Conservation (phyloP, 2,888 invertebrate species). For the Drosophila lacicola region DNA sequence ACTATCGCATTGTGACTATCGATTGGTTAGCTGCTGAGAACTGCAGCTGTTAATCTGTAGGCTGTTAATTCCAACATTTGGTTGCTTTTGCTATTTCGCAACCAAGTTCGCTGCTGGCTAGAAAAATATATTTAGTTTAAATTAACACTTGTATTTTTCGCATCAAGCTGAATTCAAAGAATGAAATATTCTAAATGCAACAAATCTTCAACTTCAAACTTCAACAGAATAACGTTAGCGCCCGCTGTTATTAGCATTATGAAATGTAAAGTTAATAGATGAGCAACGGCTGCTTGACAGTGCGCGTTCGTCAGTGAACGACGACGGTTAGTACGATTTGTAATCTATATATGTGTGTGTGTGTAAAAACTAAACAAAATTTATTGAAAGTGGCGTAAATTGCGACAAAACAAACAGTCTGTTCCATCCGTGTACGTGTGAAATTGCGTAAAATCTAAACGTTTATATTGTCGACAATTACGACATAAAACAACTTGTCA, state of each 20-base stretch:
- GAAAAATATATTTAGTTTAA: background rate
- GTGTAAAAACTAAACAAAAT: constrained; percentile 26
- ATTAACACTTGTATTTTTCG: background rate
- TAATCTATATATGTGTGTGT: constrained; percentile 13
- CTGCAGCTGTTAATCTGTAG: background rate
- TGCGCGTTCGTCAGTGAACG: constrained; percentile 17
- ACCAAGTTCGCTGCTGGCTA: background rate
- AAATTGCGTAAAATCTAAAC: constrained; percentile 34
- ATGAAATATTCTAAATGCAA: background rate
- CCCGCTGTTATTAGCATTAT: constrained; percentile 11
- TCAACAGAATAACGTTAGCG: constrained; percentile 4
- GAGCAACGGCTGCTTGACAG: constrained; percentile 8
- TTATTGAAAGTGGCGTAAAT: constrained; percentile 50
- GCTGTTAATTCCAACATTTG: background rate
- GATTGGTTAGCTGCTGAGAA: background rate
- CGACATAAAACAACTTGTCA: constrained; percentile 28
- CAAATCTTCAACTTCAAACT: no score
- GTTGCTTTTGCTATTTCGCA: background rate
- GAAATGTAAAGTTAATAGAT: constrained; percentile 9
- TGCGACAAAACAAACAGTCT: constrained; percentile 27
- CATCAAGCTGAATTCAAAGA: background rate
- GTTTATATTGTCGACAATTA: constrained; percentile 15
- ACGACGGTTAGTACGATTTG: background rate
- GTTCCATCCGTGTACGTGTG: constrained; percentile 39
- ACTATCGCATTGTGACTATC: constrained; percentile 7